A percentile compares a stretch with the other conserved stretches of the same genome.
Conservation (phyloP, 2,113 vertebrate genomes). For the Anhinga anhinga region DNA sequence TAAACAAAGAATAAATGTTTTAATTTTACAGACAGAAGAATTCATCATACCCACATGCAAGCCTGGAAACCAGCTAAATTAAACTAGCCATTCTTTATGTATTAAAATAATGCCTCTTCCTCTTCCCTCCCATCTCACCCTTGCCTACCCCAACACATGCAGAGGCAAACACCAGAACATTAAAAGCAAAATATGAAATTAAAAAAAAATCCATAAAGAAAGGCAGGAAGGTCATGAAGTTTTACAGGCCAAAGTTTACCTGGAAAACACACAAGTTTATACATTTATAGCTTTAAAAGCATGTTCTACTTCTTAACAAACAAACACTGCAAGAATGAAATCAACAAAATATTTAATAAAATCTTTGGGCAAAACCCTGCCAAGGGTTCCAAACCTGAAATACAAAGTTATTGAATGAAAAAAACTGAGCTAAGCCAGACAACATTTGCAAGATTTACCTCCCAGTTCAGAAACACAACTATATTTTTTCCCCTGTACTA, state of each 20-base stretch:
- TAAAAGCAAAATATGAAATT: neutral
- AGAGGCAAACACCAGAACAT: neutral
- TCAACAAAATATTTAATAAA: neutral
- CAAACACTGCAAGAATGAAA: neutral
- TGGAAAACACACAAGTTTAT: neutral
- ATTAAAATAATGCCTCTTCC: neutral
- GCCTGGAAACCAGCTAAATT: neutral
- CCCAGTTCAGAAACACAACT: neutral
- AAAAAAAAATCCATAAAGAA: neutral
- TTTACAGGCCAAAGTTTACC: neutral
- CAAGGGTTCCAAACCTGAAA: neutral
- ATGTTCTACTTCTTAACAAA: neutral
- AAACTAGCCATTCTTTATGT: neutral
- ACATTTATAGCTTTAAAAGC: neutral
- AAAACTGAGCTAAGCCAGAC: neutral
- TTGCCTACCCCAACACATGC: neutral
- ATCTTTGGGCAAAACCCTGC: neutral
- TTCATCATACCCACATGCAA: neutral
- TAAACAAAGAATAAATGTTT: constrained; percentile 53
- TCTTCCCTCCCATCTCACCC: neutral
- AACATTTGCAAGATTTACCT: neutral
- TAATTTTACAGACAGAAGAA: neutral
- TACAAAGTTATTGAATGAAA: neutral
- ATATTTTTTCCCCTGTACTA: neutral
- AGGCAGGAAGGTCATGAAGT: neutral